These are phyloP conservation scores for Champsocephalus gunnari DNA, from an alignment of 2,797 vertebrate species.

Conservation along the genomic window DNA sequence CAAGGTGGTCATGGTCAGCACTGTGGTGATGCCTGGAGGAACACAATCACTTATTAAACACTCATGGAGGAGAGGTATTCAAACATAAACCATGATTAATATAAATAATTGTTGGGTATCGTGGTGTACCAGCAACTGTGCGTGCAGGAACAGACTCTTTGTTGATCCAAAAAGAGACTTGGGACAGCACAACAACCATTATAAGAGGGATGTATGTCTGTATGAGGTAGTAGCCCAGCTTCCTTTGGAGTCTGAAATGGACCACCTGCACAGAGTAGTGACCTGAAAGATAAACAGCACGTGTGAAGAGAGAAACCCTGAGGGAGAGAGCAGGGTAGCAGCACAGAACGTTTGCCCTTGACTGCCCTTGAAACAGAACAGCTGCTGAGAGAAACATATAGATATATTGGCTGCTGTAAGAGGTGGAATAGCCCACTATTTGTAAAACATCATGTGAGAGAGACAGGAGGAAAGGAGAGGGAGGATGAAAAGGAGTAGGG, in stretches of 20 bases:
- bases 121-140: conserved; percentile 84
- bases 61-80: background rate
- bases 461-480: conserved; percentile 15
- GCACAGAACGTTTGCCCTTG: conserved; percentile 55
- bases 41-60: conserved; percentile 13
- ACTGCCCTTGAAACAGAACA: conserved; percentile 69
- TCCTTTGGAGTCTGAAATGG: conserved; percentile 87
- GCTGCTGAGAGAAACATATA: conserved; percentile 43
- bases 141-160: conserved; percentile 88
- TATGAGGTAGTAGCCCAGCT: conserved; percentile 88
- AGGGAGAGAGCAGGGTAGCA: conserved; percentile 37
- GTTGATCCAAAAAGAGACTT: conserved; percentile 90
- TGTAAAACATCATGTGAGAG: conserved; percentile 33
- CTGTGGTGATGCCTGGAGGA: conserved; percentile 93
- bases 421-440: conserved; percentile 33
- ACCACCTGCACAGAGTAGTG: conserved; percentile 87
- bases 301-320: conserved; percentile 57
- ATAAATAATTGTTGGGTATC: background rate
- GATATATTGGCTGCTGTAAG: conserved; percentile 27
- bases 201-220: conserved; percentile 88
- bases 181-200: conserved; percentile 87
- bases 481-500: conserved; percentile 18
- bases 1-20: conserved; percentile 98
- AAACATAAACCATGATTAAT: conserved; percentile 7
- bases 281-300: conserved; percentile 81